A percentile compares a stretch with the other conserved stretches of the same genome.
These are phyloP conservation scores for Daboia siamensis DNA, from an alignment of 2,113 vertebrate species.

Conservation along the genomic window DNA sequence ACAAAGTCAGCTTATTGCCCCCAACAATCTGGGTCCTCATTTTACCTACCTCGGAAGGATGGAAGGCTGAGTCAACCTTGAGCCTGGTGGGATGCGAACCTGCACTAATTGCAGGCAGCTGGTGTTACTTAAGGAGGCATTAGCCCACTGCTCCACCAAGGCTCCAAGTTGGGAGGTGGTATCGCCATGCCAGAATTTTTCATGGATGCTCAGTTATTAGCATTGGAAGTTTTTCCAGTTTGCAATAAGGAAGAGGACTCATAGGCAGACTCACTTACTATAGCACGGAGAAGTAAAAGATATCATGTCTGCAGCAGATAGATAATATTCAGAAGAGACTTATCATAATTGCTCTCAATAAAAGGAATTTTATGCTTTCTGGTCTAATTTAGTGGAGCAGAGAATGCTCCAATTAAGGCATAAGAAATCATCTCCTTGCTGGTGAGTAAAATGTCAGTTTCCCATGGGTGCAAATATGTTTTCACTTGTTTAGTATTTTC, in stretches of 20 bases:
- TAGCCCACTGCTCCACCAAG: too few species aligned
- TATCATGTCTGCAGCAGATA: neutral
- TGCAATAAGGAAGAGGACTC: neutral
- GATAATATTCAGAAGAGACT: neutral
- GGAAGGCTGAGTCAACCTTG: too few species aligned
- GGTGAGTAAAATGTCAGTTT: neutral
- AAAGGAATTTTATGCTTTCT: neutral
- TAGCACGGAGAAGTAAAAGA: neutral
- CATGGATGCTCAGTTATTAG: neutral
- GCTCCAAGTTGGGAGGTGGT: neutral
- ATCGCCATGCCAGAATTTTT: accelerated
- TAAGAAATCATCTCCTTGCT: neutral
- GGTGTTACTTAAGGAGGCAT: too few species aligned
- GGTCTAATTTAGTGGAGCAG: neutral
- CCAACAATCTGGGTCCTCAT: too few species aligned
- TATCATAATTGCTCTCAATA: neutral
- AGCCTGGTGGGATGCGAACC: too few species aligned
- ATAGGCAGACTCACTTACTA: neutral
- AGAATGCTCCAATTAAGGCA: neutral
- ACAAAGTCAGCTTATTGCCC: too few species aligned
- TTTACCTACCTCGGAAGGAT: too few species aligned
- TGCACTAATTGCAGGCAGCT: too few species aligned
- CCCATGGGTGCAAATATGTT: neutral
- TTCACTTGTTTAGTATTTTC: neutral
- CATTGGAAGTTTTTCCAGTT: neutral